Evolutionary conservation across 2,113 vertebrate species (phyloP).

Genomic region (Silurus asotus): DNA sequence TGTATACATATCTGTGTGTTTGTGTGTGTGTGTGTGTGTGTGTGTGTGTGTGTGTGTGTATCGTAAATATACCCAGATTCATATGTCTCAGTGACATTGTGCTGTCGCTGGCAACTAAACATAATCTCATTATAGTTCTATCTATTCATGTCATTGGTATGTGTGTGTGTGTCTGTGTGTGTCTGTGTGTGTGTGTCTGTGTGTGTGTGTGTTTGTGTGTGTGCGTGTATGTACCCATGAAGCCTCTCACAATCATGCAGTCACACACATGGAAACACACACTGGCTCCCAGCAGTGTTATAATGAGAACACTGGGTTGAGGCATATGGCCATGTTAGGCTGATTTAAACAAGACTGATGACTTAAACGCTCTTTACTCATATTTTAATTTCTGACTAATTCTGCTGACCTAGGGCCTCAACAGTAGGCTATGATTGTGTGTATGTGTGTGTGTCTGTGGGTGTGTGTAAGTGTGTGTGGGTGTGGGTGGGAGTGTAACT

Average conservation of each 20-base stretch:
- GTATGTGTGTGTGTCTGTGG: conserved; percentile 1
- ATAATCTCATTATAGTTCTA: conserved; percentile 65
- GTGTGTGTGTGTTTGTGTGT: neutral
- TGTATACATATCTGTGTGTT: too few species aligned
- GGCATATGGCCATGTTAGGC: conserved; percentile 39
- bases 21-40: conserved; percentile 9
- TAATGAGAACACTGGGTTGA: conserved; percentile 45
- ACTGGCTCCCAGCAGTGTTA: conserved; percentile 48
- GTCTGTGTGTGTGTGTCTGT: neutral
- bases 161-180: neutral
- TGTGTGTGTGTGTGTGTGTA: conserved; percentile 10
- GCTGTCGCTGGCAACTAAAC: conserved; percentile 61
- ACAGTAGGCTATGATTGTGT: neutral
- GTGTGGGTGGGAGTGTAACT: neutral
- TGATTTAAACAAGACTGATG: conserved; percentile 45
- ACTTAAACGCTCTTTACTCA: conserved; percentile 47
- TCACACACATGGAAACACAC: conserved; percentile 27
- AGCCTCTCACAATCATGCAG: conserved; percentile 10
- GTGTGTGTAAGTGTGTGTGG: neutral
- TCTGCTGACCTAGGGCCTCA: conserved; percentile 35
- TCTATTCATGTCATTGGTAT: conserved; percentile 16
- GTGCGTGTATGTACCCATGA: neutral
- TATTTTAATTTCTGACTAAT: conserved; percentile 54
- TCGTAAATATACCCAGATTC: conserved; percentile 39
- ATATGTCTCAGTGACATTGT: conserved; percentile 23